Conservation (phyloP, 2,888 invertebrate genomes). For the Cataglyphis livida region DNA sequence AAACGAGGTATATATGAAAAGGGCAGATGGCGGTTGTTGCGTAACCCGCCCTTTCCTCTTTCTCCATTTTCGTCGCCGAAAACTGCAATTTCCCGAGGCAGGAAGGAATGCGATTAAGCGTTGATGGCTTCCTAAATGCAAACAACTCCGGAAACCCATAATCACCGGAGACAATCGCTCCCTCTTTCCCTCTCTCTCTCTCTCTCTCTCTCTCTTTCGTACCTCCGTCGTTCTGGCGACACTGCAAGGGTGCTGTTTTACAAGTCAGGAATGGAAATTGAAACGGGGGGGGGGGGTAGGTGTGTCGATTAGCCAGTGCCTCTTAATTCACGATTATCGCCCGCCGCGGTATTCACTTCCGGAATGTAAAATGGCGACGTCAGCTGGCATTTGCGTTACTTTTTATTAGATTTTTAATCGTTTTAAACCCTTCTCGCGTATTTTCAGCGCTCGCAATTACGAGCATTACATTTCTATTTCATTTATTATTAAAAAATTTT, state of each 20-base stretch:
- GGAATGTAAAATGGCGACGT: slow-evolving; percentile 44
- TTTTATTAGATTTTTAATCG: background rate
- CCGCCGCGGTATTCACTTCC: slow-evolving; percentile 47
- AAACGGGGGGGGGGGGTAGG: slow-evolving; percentile 38
- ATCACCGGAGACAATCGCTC: slow-evolving; percentile 80
- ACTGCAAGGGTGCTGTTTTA: slow-evolving; percentile 72
- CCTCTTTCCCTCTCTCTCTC: slow-evolving; percentile 34
- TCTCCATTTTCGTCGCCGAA: slow-evolving; percentile 58
- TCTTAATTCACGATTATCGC: slow-evolving; percentile 55
- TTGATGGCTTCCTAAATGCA: slow-evolving; percentile 85
- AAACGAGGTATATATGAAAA: slow-evolving; percentile 17
- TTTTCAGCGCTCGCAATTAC: background rate
- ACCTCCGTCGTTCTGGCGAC: slow-evolving; percentile 47
- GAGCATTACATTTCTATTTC: background rate
- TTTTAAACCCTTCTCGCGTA: background rate
- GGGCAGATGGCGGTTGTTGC: slow-evolving; percentile 19
- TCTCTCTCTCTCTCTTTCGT: background rate
- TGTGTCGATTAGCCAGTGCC: slow-evolving; percentile 68
- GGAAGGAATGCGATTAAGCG: slow-evolving; percentile 84
- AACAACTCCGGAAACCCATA: slow-evolving; percentile 83
- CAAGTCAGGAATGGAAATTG: slow-evolving; percentile 68
- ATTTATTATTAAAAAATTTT: background rate
- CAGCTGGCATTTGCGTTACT: background rate
- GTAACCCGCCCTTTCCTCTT: too few relatives aligned
- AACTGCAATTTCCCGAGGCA: slow-evolving; percentile 80